phyloP scores from a whole-genome alignment of 2,888 invertebrate species.

The Megaustenia siamemsis region DNA sequence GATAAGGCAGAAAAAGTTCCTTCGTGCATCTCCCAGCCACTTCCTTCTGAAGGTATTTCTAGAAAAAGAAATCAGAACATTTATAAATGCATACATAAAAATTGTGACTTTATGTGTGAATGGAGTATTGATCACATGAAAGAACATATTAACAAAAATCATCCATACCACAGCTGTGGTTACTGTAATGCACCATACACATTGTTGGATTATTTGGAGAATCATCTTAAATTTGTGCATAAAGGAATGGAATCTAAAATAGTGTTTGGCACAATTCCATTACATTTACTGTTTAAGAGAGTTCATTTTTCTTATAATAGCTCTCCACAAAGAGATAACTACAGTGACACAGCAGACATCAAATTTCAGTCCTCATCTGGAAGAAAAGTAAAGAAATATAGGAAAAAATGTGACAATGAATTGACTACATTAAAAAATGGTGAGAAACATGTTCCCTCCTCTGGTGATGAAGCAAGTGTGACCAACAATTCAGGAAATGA shows the following conservation, averaged over 20 bases:
- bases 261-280: not conserved
- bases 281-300: not conserved
- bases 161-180: slow-evolving; percentile 29
- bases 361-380: no score
- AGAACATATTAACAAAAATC: slow-evolving; percentile 13
- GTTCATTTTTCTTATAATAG: not conserved
- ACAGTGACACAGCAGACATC: not conserved
- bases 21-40: not conserved
- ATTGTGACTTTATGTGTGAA: slow-evolving; percentile 24
- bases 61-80: not conserved
- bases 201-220: not conserved
- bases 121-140: slow-evolving; percentile 28
- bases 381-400: not conserved
- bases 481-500: not conserved
- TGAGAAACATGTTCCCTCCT: not conserved
- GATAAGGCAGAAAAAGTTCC: not conserved
- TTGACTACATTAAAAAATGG: not conserved
- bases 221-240: slow-evolving; percentile 35
- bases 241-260: not conserved
- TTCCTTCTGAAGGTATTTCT: not conserved
- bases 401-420: not conserved
- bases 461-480: not conserved
- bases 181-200: slow-evolving; percentile 34
- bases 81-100: slow-evolving; percentile 17
- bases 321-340: not conserved